Conservation (phyloP, 2,797 vertebrate species). For the Chiroxiphia lanceolata region DNA sequence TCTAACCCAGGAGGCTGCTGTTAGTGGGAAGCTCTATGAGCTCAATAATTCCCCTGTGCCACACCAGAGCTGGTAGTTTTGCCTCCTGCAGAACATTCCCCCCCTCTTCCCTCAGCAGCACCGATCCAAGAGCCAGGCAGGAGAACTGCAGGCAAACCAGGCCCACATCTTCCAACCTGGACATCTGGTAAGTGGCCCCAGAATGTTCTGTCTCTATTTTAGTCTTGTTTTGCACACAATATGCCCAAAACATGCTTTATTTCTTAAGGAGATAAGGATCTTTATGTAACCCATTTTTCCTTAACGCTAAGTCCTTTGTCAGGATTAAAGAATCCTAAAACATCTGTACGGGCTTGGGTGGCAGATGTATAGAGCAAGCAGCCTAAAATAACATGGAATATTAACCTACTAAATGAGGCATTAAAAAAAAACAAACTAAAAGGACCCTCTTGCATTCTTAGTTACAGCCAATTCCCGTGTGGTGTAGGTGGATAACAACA, state of each 20-base stretch:
- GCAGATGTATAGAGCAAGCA: constrained; percentile 38
- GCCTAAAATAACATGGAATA: constrained; percentile 52
- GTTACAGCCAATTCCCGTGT: background rate
- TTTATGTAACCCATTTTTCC: constrained; percentile 68
- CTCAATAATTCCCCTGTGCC: background rate
- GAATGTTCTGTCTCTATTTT: constrained; percentile 53
- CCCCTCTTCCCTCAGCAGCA: background rate
- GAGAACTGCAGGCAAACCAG: background rate
- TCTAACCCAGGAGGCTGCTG: background rate
- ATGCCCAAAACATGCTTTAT: constrained; percentile 60
- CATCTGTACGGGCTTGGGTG: constrained; percentile 24
- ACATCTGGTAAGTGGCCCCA: constrained; percentile 62
- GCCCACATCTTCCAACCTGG: background rate
- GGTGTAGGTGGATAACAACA: background rate
- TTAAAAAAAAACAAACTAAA: constrained; percentile 22
- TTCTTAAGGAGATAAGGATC: constrained; percentile 66
- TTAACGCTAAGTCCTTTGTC: constrained; percentile 56
- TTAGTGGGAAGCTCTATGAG: background rate
- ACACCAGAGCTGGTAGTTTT: background rate
- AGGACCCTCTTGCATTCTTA: background rate
- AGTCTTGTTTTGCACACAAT: constrained; percentile 64
- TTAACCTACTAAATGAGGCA: constrained; percentile 52
- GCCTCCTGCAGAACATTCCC: background rate
- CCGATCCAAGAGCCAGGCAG: background rate
- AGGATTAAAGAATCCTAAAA: constrained; percentile 58